Percentiles rank a stretch among this genome's conserved stretches.
These are phyloP conservation scores for Macroramphosus scolopax DNA, from an alignment of 2,797 vertebrate genomes.

Conservation along the genomic window DNA sequence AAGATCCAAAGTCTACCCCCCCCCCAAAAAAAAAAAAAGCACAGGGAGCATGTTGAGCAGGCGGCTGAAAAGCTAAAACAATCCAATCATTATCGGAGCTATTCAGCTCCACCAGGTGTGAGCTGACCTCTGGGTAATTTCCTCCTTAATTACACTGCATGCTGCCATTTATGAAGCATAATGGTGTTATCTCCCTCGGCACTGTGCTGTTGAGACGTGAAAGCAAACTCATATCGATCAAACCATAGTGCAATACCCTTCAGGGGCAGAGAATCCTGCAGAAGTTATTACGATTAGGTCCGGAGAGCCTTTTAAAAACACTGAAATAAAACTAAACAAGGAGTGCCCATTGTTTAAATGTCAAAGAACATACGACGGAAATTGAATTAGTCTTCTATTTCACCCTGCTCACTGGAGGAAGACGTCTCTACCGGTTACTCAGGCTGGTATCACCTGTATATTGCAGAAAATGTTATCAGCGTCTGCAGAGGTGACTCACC, in stretches of 20 bases:
- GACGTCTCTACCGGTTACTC: no score
- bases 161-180: constrained; percentile 45
- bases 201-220: constrained; percentile 21
- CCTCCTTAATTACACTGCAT: constrained; percentile 53
- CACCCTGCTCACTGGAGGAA: constrained; percentile 66
- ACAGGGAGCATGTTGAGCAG: no score
- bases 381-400: constrained; percentile 67
- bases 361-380: constrained; percentile 64
- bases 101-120: constrained; percentile 58
- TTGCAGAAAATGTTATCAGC: no score
- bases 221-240: constrained; percentile 49
- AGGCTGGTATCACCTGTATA: no score
- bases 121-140: constrained; percentile 61
- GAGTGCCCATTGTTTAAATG: constrained; percentile 61
- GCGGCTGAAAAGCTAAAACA: no score
- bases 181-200: constrained; percentile 31
- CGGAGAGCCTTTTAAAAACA: constrained; percentile 31
- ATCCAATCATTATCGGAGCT: no score
- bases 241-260: constrained; percentile 17
- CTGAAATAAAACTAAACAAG: constrained; percentile 20
- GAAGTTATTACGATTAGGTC: constrained; percentile 19
- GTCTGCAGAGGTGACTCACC: no score
- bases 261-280: no score
- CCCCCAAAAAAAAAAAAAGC: no score
- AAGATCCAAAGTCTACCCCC: constrained; percentile 7